These are phyloP conservation scores for Erebia aethiops DNA, from an alignment of 2,888 invertebrate species.

Conservation along the genomic window DNA sequence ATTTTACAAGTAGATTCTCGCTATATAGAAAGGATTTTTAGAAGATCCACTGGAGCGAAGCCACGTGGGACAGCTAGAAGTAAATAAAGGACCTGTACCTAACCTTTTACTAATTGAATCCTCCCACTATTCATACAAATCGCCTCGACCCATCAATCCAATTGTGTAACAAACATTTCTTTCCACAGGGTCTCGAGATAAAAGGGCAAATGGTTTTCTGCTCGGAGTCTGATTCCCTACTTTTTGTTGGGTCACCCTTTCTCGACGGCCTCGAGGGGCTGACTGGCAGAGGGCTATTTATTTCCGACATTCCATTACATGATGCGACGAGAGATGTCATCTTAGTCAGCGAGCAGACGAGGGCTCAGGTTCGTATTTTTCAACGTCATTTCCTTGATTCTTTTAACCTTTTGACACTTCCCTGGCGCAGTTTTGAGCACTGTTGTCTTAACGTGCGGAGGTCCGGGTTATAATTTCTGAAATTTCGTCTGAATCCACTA, in stretches of 20 bases:
- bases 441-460: too few species aligned
- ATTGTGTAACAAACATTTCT: constrained; percentile 29
- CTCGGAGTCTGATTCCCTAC: constrained; percentile 93
- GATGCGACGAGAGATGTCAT: constrained; percentile 98
- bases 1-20: too few species aligned
- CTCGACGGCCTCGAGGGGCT: constrained; percentile 95
- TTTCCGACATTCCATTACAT: constrained; percentile 97
- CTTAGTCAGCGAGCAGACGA: constrained; percentile 96
- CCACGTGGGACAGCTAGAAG: background rate
- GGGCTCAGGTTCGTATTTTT: constrained; percentile 89
- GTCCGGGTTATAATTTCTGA: too few species aligned
- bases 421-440: too few species aligned
- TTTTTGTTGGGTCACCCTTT: constrained; percentile 97
- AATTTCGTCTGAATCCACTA: too few species aligned
- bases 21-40: too few species aligned
- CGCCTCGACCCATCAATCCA: constrained; percentile 11
- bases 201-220: constrained; percentile 98
- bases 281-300: constrained; percentile 95
- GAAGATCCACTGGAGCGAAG: too few species aligned
- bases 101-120: constrained; percentile 4
- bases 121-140: constrained; percentile 14
- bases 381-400: background rate
- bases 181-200: constrained; percentile 90
- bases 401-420: too few species aligned
- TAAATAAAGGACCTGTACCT: background rate